These are phyloP conservation scores for Pollenia angustigena DNA, from an alignment of 2,888 invertebrate genomes.

Conservation along the genomic window DNA sequence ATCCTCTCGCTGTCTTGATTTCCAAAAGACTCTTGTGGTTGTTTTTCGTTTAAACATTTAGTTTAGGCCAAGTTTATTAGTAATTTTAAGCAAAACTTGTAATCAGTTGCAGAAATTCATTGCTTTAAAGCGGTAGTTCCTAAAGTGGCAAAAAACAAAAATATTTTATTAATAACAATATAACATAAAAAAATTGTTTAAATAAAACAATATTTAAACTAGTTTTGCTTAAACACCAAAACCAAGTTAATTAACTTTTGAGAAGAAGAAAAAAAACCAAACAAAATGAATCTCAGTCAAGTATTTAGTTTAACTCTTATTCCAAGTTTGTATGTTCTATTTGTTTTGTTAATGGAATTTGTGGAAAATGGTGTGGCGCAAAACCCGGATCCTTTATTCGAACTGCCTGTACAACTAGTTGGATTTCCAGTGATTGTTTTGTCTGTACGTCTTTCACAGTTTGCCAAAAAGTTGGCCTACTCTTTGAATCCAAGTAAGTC, in stretches of 20 bases:
- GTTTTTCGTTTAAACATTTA: slow-evolving; percentile 50
- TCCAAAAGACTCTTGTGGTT: slow-evolving; percentile 53
- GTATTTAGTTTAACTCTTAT: slow-evolving; percentile 80
- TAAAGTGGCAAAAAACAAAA: slow-evolving; percentile 47
- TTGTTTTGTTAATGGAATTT: slow-evolving; percentile 80
- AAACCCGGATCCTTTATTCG: slow-evolving; percentile 86
- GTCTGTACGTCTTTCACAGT: slow-evolving; percentile 91
- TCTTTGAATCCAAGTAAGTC: slow-evolving; percentile 91
- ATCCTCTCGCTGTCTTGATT: slow-evolving; percentile 61
- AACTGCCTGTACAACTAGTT: slow-evolving; percentile 92
- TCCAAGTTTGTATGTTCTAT: slow-evolving; percentile 80
- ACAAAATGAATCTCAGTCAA: slow-evolving; percentile 79
- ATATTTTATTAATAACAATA: slow-evolving; percentile 24
- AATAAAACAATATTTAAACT: not conserved
- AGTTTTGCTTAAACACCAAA: not conserved
- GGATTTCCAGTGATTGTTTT: slow-evolving; percentile 93
- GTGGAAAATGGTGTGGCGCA: slow-evolving; percentile 81
- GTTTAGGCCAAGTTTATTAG: slow-evolving; percentile 71
- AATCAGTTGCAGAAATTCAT: slow-evolving; percentile 71
- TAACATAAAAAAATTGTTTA: slow-evolving; percentile 49
- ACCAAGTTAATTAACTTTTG: not conserved
- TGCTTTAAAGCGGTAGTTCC: slow-evolving; percentile 69
- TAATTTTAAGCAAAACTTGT: slow-evolving; percentile 67
- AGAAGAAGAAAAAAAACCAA: slow-evolving; percentile 6
- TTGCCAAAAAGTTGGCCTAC: slow-evolving; percentile 92